Evolutionary conservation across 2,797 vertebrate species (phyloP), one percentile per base, ranked within the genome.

Genomic region (Threskiornis aethiopicus): DNA sequence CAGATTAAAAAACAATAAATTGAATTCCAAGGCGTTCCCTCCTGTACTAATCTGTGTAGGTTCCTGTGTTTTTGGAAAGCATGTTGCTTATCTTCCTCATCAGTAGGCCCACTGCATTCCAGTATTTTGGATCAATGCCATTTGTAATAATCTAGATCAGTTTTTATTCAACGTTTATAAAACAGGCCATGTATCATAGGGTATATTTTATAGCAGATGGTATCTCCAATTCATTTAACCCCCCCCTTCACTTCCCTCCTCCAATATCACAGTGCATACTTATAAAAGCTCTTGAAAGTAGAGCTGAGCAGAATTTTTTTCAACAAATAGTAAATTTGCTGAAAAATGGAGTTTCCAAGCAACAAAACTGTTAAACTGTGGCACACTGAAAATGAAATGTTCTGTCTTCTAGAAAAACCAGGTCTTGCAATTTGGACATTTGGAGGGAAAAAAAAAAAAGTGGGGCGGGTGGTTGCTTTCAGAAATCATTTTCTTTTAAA

Each of bases 61-160:
- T 98, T 98, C 97, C 98, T 98, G 97, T 98, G 97, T 98, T 98
- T 98, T 97, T 97, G 97, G 97, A 98, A 97, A 95, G 97, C 95
- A 82, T 81, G 93, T 96, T 94, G 96, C 97, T 98, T 98, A 98
- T 98, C 97, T 96, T 85, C 90, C 94, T 94, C 96, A 96, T 98
- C 97, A 97, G 89, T 96, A 97, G 96, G 93, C 95, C 95, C 93
- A 90, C 93, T 92, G 96, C 96, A 97, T 96, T 97, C 97, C 96
- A 96, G 91, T 91, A 80, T 94, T 97, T 96, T 96, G 97, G 97
- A 96, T 95, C 72, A 59, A 93, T 95, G 98, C 98, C 98, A 97
- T 95, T 95, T 87, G 95, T 87, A 97, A 97, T 96, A 93, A 96
- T 96, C 94, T 89, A 88, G 93, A 97, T 94, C 91, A 92, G 91